A percentile compares a stretch with the other conserved stretches of the same genome.
Evolutionary conservation across 2,797 vertebrate genomes (phyloP).

Genomic region (Gobio occitaniae): DNA sequence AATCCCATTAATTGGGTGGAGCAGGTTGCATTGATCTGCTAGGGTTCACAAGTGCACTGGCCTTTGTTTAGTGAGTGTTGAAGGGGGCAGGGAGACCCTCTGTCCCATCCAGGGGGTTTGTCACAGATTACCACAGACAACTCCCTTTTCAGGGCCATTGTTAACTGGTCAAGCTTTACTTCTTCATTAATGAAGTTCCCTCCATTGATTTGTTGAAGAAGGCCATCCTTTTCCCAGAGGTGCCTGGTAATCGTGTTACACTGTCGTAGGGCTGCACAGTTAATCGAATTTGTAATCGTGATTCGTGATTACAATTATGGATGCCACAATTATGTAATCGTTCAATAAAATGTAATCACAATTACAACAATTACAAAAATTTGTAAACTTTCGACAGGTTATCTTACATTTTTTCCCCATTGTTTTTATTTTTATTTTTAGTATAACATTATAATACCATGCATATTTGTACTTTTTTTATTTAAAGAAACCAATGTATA

Average conservation of each 20-base stretch:
- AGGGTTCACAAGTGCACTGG: slow-evolving; percentile 59
- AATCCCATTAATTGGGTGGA: slow-evolving; percentile 57
- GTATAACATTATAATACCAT: too few relatives aligned
- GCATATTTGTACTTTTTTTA: too few relatives aligned
- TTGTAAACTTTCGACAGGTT: too few relatives aligned
- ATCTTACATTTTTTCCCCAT: too few relatives aligned
- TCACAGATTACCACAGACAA: slow-evolving; percentile 67
- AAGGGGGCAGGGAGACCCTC: slow-evolving; percentile 66
- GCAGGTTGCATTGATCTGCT: slow-evolving; percentile 56
- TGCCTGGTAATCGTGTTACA: slow-evolving; percentile 64
- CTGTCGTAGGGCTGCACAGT: slow-evolving; percentile 55
- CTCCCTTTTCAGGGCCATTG: slow-evolving; percentile 68
- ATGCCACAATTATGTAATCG: too few relatives aligned
- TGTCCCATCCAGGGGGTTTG: slow-evolving; percentile 68
- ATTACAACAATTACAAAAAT: too few relatives aligned
- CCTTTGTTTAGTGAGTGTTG: slow-evolving; percentile 56
- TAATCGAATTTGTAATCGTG: too few relatives aligned
- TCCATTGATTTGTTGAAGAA: slow-evolving; percentile 70
- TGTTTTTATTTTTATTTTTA: too few relatives aligned
- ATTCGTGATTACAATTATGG: too few relatives aligned
- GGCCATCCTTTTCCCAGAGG: slow-evolving; percentile 46
- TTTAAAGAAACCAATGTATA: too few relatives aligned
- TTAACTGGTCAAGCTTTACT: slow-evolving; percentile 62
- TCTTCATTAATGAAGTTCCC: slow-evolving; percentile 78
- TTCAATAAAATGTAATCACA: too few relatives aligned